Conservation (phyloP, 2,888 invertebrate genomes). For the Beris morrisii region DNA sequence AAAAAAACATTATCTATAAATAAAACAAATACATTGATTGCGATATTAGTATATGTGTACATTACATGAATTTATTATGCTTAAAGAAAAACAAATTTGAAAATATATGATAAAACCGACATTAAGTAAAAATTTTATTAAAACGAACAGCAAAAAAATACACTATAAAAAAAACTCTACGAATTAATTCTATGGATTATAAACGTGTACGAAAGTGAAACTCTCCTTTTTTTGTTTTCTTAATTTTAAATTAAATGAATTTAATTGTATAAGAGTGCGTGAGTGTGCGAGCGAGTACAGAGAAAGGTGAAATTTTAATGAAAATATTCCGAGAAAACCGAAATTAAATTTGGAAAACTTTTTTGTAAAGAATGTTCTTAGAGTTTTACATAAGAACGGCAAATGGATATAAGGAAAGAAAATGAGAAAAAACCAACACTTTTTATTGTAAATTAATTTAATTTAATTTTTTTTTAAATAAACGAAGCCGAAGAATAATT, state of each 20-base stretch:
- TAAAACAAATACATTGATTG: conserved; percentile 17
- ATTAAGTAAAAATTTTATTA: conserved; percentile 6
- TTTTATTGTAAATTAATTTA: conserved; percentile 33
- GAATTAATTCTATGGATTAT: conserved; percentile 18
- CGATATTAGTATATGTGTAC: conserved; percentile 35
- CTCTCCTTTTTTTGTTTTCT: conserved; percentile 9
- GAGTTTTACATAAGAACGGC: too few relatives aligned
- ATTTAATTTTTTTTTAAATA: conserved; percentile 13
- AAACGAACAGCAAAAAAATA: conserved; percentile 9
- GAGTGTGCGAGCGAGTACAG: too few relatives aligned
- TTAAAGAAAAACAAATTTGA: conserved; percentile 21
- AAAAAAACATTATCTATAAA: background rate
- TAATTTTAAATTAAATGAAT: background rate
- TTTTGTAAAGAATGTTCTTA: too few relatives aligned
- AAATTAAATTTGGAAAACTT: too few relatives aligned
- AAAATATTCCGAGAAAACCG: too few relatives aligned
- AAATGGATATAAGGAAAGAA: background rate
- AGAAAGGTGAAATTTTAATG: too few relatives aligned
- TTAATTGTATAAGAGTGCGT: too few relatives aligned
- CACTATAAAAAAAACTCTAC: conserved; percentile 24
- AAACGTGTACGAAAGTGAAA: background rate
- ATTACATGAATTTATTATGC: conserved; percentile 36
- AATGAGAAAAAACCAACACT: background rate
- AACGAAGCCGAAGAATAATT: conserved; percentile 19
- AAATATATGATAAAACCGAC: background rate